Conservation (phyloP, 2,888 invertebrate genomes). For the Amphimallon solstitiale region DNA sequence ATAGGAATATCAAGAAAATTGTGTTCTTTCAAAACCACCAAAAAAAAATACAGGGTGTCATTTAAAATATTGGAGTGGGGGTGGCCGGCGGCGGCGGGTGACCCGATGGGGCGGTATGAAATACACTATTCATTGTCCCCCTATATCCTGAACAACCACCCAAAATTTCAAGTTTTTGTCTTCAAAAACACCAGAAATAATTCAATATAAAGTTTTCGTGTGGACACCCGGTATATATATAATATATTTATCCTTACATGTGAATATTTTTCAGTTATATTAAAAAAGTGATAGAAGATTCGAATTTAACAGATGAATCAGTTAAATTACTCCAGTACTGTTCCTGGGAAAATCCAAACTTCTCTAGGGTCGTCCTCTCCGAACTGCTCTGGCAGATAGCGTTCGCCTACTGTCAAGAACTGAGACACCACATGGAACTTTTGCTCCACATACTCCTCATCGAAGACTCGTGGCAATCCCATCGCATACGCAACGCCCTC, state of each 20-base stretch:
- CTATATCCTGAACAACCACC: too few species aligned
- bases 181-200: too few species aligned
- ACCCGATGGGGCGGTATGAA: too few species aligned
- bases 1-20: too few species aligned
- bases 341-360: slow-evolving; percentile 96
- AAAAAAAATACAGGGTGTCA: too few species aligned
- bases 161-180: too few species aligned
- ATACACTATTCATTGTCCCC: too few species aligned
- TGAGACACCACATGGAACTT: slow-evolving; percentile 91
- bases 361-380: slow-evolving; percentile 87
- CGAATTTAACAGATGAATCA: slow-evolving; percentile 91
- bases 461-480: slow-evolving; percentile 96
- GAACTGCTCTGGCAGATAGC: slow-evolving; percentile 92
- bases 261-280: slow-evolving; percentile 76
- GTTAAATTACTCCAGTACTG: slow-evolving; percentile 90
- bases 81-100: too few species aligned
- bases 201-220: too few species aligned
- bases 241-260: slow-evolving; percentile 19
- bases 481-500: slow-evolving; percentile 91
- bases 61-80: too few species aligned
- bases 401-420: slow-evolving; percentile 93
- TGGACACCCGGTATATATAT: not conserved
- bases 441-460: slow-evolving; percentile 86
- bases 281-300: slow-evolving; percentile 95
- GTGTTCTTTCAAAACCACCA: too few species aligned